Percentiles rank a stretch among this genome's conserved stretches.
These are phyloP conservation scores for Perithous albicinctus DNA, from an alignment of 2,888 invertebrate genomes.

Conservation along the genomic window DNA sequence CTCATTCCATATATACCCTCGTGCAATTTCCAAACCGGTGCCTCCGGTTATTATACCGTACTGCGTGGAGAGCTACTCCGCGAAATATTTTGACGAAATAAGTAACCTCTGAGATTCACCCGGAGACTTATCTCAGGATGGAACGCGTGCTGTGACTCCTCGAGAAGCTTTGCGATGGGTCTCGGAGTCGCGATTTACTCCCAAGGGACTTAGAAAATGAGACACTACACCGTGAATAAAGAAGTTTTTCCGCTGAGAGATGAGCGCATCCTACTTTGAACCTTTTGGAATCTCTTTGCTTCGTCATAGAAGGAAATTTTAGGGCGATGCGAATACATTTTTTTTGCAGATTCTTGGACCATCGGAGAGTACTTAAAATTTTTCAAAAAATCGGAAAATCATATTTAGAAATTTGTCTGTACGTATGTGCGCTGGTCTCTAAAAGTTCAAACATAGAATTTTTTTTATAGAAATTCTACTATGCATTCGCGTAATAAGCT, in stretches of 20 bases:
- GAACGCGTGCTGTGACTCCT: constrained; percentile 18
- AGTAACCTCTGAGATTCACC: constrained; percentile 26
- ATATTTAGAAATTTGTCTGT: too few species aligned
- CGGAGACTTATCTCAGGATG: constrained; percentile 21
- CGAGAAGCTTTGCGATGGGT: constrained; percentile 20
- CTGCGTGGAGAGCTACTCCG: constrained; percentile 3
- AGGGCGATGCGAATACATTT: too few species aligned
- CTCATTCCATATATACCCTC: not conserved
- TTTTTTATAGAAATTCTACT: too few species aligned
- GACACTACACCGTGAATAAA: constrained; percentile 9
- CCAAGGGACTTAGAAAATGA: not conserved
- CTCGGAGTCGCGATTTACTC: not conserved
- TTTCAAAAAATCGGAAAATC: too few species aligned
- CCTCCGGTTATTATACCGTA: constrained; percentile 39
- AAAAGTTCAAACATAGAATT: too few species aligned
- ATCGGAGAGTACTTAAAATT: too few species aligned
- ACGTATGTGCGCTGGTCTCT: too few species aligned
- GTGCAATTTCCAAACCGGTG: constrained; percentile 34
- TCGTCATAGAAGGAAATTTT: too few species aligned
- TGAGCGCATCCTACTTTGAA: not conserved
- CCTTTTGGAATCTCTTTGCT: too few species aligned
- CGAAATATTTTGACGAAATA: constrained; percentile 50
- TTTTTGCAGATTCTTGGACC: too few species aligned
- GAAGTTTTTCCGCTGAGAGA: not conserved
- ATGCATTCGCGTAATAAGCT: too few species aligned